Evolutionary conservation across 2,113 vertebrate species (phyloP).

Genomic region (Cephalopholis sonnerati): DNA sequence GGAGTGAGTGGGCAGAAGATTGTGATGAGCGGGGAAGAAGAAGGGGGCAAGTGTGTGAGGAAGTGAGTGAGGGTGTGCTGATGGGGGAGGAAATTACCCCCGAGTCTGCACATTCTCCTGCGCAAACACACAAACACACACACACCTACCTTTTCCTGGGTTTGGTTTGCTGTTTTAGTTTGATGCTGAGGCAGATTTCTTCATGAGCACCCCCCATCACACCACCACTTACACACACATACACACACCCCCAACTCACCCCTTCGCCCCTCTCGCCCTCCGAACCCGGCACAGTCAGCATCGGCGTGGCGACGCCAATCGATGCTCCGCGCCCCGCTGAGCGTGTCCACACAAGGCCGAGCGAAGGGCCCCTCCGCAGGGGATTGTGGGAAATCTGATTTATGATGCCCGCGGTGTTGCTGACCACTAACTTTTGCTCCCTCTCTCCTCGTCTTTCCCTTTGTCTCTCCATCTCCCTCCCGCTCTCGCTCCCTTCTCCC

Average conservation of each 20-base stretch:
- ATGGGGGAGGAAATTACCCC: slow-evolving; percentile 81
- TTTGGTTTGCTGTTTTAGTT: slow-evolving; percentile 74
- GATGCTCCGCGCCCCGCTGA: slow-evolving; percentile 86
- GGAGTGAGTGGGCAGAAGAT: slow-evolving; percentile 73
- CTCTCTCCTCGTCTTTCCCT: slow-evolving; percentile 52
- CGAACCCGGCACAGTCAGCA: slow-evolving; percentile 85
- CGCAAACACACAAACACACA: slow-evolving; percentile 44
- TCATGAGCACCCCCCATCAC: slow-evolving; percentile 23
- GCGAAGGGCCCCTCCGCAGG: slow-evolving; percentile 83
- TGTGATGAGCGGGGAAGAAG: slow-evolving; percentile 66
- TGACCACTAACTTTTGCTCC: slow-evolving; percentile 84
- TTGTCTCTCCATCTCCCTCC: slow-evolving; percentile 66
- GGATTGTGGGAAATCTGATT: slow-evolving; percentile 90
- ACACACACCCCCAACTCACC: slow-evolving; percentile 39
- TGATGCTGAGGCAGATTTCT: slow-evolving; percentile 82
- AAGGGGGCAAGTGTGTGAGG: slow-evolving; percentile 45
- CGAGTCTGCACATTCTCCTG: slow-evolving; percentile 80
- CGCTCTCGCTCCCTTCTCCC: slow-evolving; percentile 19
- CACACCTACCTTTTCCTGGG: slow-evolving; percentile 46
- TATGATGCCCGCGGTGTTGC: slow-evolving; percentile 87
- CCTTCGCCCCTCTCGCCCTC: slow-evolving; percentile 71
- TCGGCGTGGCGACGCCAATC: slow-evolving; percentile 85
- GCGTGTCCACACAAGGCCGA: slow-evolving; percentile 84
- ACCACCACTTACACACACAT: not conserved
- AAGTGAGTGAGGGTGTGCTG: slow-evolving; percentile 74